A percentile compares a stretch with the other conserved stretches of the same genome.
phyloP scores from a whole-genome alignment of 2,888 invertebrate species.

The Dione juno region DNA sequence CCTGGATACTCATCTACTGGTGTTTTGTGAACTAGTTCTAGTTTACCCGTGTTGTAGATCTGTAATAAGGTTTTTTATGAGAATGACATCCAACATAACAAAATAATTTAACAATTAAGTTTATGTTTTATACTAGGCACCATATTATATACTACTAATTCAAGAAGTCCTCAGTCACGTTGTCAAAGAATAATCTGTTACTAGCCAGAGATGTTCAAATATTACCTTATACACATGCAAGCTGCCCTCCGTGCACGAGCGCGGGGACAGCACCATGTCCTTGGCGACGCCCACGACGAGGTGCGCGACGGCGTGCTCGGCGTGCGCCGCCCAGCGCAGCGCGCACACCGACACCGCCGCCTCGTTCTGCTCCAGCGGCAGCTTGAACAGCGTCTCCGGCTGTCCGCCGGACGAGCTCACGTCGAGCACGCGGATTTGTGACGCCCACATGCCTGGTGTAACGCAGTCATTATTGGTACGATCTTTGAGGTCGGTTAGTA shows the following conservation, averaged over 20 bases:
- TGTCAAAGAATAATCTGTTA: no score
- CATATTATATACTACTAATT: no score
- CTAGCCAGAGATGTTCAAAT: background rate
- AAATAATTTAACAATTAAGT: no score
- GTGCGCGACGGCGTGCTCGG: conserved; percentile 74
- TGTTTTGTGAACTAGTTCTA: conserved; percentile 97
- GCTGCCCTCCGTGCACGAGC: conserved; percentile 91
- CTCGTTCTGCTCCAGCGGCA: conserved; percentile 97
- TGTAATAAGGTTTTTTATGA: conserved; percentile 51
- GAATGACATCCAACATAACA: background rate
- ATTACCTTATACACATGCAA: conserved; percentile 92
- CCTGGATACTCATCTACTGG: conserved; percentile 95
- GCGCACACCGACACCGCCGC: conserved; percentile 95
- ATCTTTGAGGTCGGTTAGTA: background rate
- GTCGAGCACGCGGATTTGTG: conserved; percentile 92
- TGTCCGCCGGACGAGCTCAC: conserved; percentile 85
- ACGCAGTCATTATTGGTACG: conserved; percentile 9
- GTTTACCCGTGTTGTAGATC: conserved; percentile 90
- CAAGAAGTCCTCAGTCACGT: no score
- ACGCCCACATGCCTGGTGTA: conserved; percentile 98
- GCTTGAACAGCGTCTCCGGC: conserved; percentile 89
- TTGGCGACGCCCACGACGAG: conserved; percentile 96
- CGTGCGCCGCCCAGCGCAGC: conserved; percentile 88
- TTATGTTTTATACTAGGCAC: no score
- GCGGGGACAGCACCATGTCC: conserved; percentile 94